Conservation (phyloP, 2,113 vertebrate genomes). For the Craseonycteris thonglongyai region DNA sequence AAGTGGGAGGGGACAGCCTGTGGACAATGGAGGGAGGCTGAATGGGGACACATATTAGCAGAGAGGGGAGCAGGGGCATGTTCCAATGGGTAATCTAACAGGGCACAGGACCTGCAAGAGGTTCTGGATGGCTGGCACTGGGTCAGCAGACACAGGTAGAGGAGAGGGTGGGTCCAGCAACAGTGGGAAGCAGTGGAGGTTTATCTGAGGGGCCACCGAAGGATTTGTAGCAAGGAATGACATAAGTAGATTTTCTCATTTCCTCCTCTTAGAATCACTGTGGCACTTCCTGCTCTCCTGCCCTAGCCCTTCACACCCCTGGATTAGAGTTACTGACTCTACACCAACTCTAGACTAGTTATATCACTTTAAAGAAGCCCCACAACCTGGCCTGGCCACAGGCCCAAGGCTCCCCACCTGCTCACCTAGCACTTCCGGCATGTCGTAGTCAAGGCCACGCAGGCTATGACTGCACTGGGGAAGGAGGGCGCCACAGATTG, state of each 20-base stretch:
- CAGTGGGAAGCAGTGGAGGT: not conserved
- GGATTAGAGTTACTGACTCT: not conserved
- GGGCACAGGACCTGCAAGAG: not conserved
- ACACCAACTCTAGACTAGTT: too few relatives aligned
- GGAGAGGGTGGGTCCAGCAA: not conserved
- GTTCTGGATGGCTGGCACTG: not conserved
- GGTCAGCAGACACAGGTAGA: not conserved
- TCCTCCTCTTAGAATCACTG: not conserved
- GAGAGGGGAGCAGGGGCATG: too few relatives aligned
- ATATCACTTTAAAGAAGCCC: not conserved
- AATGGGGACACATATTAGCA: not conserved
- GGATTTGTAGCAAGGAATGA: not conserved
- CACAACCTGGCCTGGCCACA: not conserved
- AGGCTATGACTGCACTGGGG: too few relatives aligned
- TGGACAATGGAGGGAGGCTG: not conserved
- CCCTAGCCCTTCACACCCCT: not conserved
- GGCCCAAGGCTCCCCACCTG: too few relatives aligned
- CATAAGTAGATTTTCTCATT: not conserved
- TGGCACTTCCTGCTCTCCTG: not conserved
- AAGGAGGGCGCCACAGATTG: not conserved
- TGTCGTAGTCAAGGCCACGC: not conserved
- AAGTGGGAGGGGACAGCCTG: not conserved
- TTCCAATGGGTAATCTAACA: not conserved
- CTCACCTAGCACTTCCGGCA: not conserved
- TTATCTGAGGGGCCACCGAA: not conserved